Evolutionary conservation across 2,113 vertebrate genomes (phyloP).

Genomic region (Pachypanchax playfairii): DNA sequence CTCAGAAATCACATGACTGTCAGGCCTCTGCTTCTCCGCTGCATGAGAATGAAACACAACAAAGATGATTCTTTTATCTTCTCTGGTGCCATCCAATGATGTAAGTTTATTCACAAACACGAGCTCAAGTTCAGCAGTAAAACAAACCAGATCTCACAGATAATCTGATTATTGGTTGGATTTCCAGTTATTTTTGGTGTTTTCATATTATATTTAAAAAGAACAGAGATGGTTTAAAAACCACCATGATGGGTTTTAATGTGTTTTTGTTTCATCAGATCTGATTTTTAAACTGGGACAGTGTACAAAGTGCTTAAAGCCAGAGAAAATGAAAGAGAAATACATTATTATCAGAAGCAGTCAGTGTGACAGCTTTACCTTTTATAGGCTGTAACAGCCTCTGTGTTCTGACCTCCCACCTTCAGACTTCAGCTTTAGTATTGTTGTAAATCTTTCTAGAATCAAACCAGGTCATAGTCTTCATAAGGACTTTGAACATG

Average conservation of each 20-base stretch:
- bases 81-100: background rate
- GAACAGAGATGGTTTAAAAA: too few species aligned
- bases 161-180: too few species aligned
- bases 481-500: conserved; percentile 28
- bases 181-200: too few species aligned
- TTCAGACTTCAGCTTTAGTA: conserved; percentile 6
- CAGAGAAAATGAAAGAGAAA: conserved; percentile 24
- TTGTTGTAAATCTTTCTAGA: conserved; percentile 16
- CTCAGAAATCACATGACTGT: conserved; percentile 51
- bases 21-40: conserved; percentile 3
- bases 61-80: background rate
- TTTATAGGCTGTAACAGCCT: conserved; percentile 44
- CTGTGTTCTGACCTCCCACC: too few species aligned
- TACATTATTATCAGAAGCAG: too few species aligned
- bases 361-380: conserved; percentile 41
- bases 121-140: background rate
- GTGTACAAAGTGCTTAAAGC: background rate
- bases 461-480: conserved; percentile 9
- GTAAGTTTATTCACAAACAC: background rate
- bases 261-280: too few species aligned
- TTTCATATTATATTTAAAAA: too few species aligned
- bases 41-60: background rate
- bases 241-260: too few species aligned
- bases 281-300: background rate
- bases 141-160: background rate